Percentiles rank a stretch among this genome's conserved stretches.
phyloP scores from a whole-genome alignment of 2,888 invertebrate genomes.

The Hecatera dysodea region DNA sequence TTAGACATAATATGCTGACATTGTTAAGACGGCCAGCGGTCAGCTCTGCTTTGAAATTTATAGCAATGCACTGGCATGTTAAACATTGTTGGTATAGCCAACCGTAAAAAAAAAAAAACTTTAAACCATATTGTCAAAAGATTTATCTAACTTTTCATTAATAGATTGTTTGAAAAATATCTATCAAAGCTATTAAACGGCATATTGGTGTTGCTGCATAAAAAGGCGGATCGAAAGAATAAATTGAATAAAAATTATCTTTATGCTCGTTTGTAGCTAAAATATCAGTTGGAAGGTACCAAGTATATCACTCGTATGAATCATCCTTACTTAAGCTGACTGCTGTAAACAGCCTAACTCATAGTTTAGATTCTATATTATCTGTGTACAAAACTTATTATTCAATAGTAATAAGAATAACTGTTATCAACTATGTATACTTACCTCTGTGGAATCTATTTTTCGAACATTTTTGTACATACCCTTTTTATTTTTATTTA shows the following conservation, averaged over 20 bases:
- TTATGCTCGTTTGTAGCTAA: constrained; percentile 52
- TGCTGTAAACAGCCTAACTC: constrained; percentile 52
- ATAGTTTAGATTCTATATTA: constrained; percentile 33
- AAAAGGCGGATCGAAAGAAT: constrained; percentile 42
- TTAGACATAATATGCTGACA: constrained; percentile 1
- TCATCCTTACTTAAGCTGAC: constrained; percentile 50
- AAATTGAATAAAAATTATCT: constrained; percentile 36
- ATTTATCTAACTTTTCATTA: neutral
- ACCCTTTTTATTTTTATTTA: constrained; percentile 28
- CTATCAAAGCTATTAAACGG: constrained; percentile 14
- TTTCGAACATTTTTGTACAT: constrained; percentile 65
- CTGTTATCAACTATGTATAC: constrained; percentile 37
- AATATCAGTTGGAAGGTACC: constrained; percentile 27
- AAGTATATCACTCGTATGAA: constrained; percentile 30
- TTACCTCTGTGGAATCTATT: constrained; percentile 59
- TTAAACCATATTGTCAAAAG: neutral
- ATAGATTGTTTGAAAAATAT: constrained; percentile 10
- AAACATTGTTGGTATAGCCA: neutral
- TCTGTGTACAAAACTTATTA: constrained; percentile 49
- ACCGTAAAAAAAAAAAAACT: neutral
- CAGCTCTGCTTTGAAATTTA: constrained; percentile 1
- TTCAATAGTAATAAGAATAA: constrained; percentile 29
- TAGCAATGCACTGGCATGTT: neutral
- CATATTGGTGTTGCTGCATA: constrained; percentile 14
- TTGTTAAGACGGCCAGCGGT: neutral